phyloP scores from a whole-genome alignment of 2,888 invertebrate species.

The Cataglyphis albicans region DNA sequence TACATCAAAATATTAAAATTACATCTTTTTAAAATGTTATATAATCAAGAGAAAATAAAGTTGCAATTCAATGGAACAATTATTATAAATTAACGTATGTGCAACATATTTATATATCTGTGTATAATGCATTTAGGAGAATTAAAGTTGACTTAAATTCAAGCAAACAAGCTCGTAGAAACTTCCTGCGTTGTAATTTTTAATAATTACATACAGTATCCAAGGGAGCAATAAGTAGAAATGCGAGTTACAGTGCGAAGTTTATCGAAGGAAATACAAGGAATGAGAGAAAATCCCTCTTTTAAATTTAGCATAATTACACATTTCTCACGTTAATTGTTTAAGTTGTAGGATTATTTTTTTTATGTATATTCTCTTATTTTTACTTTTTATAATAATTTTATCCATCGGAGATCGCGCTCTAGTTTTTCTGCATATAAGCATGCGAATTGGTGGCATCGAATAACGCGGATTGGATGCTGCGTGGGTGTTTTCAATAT shows the following conservation, averaged over 20 bases:
- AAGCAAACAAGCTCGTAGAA: not conserved
- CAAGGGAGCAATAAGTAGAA: conserved; percentile 15
- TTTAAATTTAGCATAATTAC: conserved; percentile 42
- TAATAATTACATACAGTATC: conserved; percentile 61
- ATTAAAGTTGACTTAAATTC: conserved; percentile 29
- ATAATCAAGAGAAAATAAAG: not conserved
- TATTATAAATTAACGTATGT: not conserved
- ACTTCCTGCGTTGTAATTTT: conserved; percentile 18
- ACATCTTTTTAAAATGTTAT: not conserved
- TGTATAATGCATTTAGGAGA: not conserved
- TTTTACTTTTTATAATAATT: not conserved
- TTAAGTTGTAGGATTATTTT: not conserved
- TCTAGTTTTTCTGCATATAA: not conserved
- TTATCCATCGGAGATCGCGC: not conserved
- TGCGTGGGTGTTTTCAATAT: conserved; percentile 20
- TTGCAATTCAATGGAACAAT: not conserved
- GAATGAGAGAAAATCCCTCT: conserved; percentile 49
- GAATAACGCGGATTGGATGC: not conserved
- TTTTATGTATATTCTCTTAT: not conserved
- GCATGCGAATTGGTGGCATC: not conserved
- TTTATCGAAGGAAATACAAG: conserved; percentile 49
- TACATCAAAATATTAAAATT: not conserved
- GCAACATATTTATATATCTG: not conserved
- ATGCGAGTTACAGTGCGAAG: conserved; percentile 19
- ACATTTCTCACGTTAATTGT: not conserved